Evolutionary conservation across 2,888 invertebrate genomes (phyloP), one percentile per base, ranked within the genome.

Genomic region (Hofmannophila pseudospretella): DNA sequence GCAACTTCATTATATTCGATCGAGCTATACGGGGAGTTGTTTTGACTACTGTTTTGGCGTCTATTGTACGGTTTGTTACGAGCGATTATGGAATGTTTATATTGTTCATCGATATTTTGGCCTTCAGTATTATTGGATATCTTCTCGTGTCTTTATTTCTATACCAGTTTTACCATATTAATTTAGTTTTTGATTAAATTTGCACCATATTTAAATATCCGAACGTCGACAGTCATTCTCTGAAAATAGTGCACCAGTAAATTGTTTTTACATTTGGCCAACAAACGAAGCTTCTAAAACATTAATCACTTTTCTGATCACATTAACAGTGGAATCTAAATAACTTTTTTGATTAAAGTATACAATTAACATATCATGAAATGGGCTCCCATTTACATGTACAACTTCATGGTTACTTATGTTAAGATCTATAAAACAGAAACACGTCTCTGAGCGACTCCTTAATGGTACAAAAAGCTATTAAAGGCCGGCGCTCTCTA

Each of bases 401-500:
- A 19, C 31, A 19, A 31, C 9, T 31, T 9, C 19, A n/a, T n/a
- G n/a, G n/a, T n/a, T n/a, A 7, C 4, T 19, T 11, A 5, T 1
- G 28, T 19, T 19, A 34, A 1, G 9, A 19, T 20, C 34, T 28
- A 34, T 27, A 34, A 19, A 16, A n/a, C 20, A 28, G 32, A 32
- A 32, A 32, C 32, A 32, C 32, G 32, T 32, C 22, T 9, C 14
- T 23, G 30, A 35, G 29, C 10, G 20, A 4, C 35, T 7, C 51
- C 61, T 61, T 64, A 59, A 65, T 58, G 50, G 54, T 34, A 34
- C 46, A 39, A 42, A 42, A n/a, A 45, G 34, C 62, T 61, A 62
- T 71, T 59, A 65, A 67, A 68, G 66, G 68, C 63, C 58, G 58
- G 51, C 43, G 45, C 45, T 45, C 50, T 40, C 58, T 61, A 64